Percentiles rank a stretch among this genome's conserved stretches.
These are phyloP conservation scores for Hexactinellida sp. DNA, from an alignment of 37 sponge, comb jelly and placozoan genomes.

Conservation along the genomic window DNA sequence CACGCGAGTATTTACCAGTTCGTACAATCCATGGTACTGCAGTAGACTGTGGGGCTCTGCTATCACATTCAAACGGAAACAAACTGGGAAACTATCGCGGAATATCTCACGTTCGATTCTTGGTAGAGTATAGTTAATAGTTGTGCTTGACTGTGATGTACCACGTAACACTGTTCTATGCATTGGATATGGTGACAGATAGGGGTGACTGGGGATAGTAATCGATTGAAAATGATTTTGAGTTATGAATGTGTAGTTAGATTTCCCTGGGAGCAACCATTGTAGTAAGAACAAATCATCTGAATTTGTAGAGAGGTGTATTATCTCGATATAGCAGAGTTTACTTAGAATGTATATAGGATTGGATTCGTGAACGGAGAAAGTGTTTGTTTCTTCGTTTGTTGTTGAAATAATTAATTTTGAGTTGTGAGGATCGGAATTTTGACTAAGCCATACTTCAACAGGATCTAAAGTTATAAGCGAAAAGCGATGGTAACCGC, in stretches of 20 bases:
- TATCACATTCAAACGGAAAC: neutral
- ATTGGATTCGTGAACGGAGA: neutral
- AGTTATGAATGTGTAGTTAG: neutral
- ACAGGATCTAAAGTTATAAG: neutral
- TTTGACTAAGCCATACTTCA: neutral
- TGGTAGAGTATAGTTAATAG: too few species aligned
- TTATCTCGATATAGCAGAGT: neutral
- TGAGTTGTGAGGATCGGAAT: neutral
- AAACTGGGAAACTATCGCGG: neutral
- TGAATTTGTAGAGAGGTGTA: neutral
- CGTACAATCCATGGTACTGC: neutral
- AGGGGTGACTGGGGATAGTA: neutral
- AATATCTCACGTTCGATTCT: neutral
- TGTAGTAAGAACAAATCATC: neutral
- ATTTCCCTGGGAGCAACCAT: neutral
- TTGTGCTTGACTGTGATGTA: neutral
- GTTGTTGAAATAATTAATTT: neutral
- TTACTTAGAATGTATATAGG: neutral
- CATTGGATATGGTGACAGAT: neutral
- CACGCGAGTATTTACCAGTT: neutral
- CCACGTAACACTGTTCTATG: neutral
- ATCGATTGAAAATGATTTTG: neutral
- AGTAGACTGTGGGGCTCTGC: neutral
- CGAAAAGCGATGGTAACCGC: neutral
- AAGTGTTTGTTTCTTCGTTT: neutral